Percentiles rank a stretch among this genome's conserved stretches.
These are phyloP conservation scores for Drosophila leontia DNA, from an alignment of 1,140 invertebrate species.

Conservation along the genomic window DNA sequence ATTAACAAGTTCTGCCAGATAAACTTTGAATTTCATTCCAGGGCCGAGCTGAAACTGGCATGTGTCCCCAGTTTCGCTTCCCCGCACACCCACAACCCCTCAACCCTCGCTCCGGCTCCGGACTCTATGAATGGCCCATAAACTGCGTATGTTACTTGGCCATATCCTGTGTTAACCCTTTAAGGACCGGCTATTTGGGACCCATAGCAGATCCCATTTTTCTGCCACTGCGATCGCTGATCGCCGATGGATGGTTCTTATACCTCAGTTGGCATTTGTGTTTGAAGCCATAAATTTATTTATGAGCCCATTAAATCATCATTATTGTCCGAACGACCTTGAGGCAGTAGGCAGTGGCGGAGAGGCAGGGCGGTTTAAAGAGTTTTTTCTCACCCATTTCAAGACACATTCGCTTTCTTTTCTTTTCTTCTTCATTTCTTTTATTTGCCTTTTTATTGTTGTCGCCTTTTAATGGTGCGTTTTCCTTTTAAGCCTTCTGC, in stretches of 20 bases:
- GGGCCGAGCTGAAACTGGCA: slow-evolving; percentile 31
- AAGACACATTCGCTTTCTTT: slow-evolving; percentile 71
- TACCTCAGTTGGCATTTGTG: slow-evolving; percentile 17
- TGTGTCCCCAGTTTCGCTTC: slow-evolving; percentile 20
- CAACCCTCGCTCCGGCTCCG: background rate
- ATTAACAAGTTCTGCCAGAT: slow-evolving; percentile 81
- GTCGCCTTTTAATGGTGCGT: slow-evolving; percentile 62
- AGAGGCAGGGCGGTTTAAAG: slow-evolving; percentile 6
- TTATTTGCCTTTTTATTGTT: slow-evolving; percentile 72
- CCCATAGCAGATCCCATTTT: slow-evolving; percentile 5
- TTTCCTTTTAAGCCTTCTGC: slow-evolving; percentile 65
- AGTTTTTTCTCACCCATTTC: slow-evolving; percentile 59
- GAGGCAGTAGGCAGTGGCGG: slow-evolving; percentile 56
- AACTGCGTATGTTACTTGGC: slow-evolving; percentile 46
- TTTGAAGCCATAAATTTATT: slow-evolving; percentile 79
- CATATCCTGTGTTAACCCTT: slow-evolving; percentile 28
- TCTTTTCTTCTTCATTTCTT: slow-evolving; percentile 67
- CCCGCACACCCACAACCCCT: background rate
- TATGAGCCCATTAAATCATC: slow-evolving; percentile 84
- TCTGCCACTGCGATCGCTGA: slow-evolving; percentile 33
- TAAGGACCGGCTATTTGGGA: background rate
- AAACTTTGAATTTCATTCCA: slow-evolving; percentile 81
- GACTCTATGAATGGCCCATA: slow-evolving; percentile 36
- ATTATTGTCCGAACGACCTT: slow-evolving; percentile 81
- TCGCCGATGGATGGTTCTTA: slow-evolving; percentile 26